Evolutionary conservation across 2,888 invertebrate genomes (phyloP).

Genomic region (Syritta pipiens): DNA sequence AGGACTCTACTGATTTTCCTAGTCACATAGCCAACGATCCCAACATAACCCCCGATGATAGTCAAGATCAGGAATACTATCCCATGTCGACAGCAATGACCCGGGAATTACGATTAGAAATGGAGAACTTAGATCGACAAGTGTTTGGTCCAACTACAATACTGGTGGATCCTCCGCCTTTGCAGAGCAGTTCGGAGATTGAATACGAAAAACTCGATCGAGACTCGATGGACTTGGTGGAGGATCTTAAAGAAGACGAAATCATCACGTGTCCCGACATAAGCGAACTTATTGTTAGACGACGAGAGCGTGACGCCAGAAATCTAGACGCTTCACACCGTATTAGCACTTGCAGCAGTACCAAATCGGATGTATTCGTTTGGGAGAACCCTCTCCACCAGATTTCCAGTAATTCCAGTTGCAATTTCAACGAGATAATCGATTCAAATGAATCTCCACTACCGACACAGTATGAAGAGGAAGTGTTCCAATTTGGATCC

Average conservation of each 20-base stretch:
- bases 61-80: constrained; percentile 90
- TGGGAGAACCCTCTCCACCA: constrained; percentile 90
- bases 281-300: constrained; percentile 74
- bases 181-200: constrained; percentile 72
- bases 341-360: constrained; percentile 71
- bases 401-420: constrained; percentile 77
- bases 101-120: constrained; percentile 88
- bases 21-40: constrained; percentile 70
- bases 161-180: constrained; percentile 59
- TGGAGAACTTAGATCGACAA: constrained; percentile 91
- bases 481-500: constrained; percentile 48
- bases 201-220: constrained; percentile 77
- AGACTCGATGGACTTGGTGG: constrained; percentile 78
- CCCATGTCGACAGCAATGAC: constrained; percentile 94
- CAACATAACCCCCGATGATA: constrained; percentile 88
- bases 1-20: constrained; percentile 72
- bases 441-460: constrained; percentile 14
- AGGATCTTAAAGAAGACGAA: constrained; percentile 77
- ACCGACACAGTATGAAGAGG: constrained; percentile 43
- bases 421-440: constrained; percentile 70
- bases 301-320: constrained; percentile 73
- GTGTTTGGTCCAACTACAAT: constrained; percentile 83
- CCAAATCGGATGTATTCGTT: constrained; percentile 86
- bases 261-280: constrained; percentile 76
- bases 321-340: constrained; percentile 75